Evolutionary conservation across 1,140 invertebrate genomes (phyloP), one percentile per base, ranked within the genome.

Genomic region (Neodiprion lecontei): DNA sequence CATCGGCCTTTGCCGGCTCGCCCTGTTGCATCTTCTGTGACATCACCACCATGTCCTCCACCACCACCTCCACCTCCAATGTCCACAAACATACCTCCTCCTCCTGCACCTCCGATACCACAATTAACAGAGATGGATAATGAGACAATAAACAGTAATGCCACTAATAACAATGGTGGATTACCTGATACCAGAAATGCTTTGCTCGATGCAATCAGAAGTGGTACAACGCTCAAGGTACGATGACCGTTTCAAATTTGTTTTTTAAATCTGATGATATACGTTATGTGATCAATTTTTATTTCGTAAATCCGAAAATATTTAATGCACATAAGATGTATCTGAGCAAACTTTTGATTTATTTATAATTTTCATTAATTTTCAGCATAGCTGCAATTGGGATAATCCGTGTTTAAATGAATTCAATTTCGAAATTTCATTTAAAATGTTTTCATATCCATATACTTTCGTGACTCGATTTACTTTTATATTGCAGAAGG

Each of bases 201-300:
- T 69, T 92, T 92, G 53, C 90, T 97, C 5, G 92, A 95, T 72
- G 92, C 92, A 73, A 97, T 97, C 79, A 89, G 94, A 78, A 91
- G 88, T 80, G 95, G 95, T 48, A 90, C 89, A 48, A 84, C 82
- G 11, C 83, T 94, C 2, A 93, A 91, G 89, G 92, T 93, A 79
- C 82, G 73, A 74, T 78, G 65, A 23, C 11, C 61, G 10, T 76
- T 12, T 69, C 67, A 71, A 65, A 7, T 11, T 50, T 69, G 23
- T 75, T 73, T 5, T 1, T 70, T 21, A 40, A 23, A 65, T 70
- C 50, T 0, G 8, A 23, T 8, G 21, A 23, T 74, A 70, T 79
- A 7, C 28, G 1, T 66, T 68, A 9, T 75, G 1, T 40, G 28
- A 40, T 2, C 5, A 5, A 40, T 40, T 3, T 40, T 40, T 40